Evolutionary conservation across 1,140 invertebrate genomes (phyloP).

Genomic region (Achatina immaculata): DNA sequence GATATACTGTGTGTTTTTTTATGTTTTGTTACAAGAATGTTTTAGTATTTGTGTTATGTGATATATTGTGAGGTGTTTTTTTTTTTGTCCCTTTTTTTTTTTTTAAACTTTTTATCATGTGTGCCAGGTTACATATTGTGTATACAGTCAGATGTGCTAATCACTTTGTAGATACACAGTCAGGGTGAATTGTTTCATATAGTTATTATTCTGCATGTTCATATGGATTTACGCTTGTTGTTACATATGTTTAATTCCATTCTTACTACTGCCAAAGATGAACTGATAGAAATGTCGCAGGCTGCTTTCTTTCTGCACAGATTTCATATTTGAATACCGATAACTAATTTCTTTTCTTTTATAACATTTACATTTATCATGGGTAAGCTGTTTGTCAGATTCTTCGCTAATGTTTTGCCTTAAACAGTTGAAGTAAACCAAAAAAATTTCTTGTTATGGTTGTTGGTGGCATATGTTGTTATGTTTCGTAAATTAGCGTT

Average conservation of each 20-base stretch:
- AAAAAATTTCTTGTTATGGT: too few species aligned
- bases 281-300: neutral
- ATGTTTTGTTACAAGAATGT: neutral
- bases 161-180: neutral
- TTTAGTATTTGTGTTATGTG: neutral
- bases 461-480: too few species aligned
- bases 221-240: neutral
- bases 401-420: neutral
- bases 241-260: neutral
- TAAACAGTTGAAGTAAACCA: neutral
- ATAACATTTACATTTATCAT: neutral
- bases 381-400: neutral
- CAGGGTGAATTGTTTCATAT: neutral
- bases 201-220: neutral
- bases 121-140: neutral
- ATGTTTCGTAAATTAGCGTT: neutral
- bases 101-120: neutral
- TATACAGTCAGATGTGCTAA: neutral
- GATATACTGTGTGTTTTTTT: constrained; percentile 21
- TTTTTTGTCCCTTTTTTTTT: neutral
- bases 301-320: neutral
- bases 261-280: constrained; percentile 7
- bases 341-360: neutral
- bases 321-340: neutral
- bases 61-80: neutral